Conservation (phyloP, 2,888 invertebrate species). For the Hydrotaea cyrtoneurina region DNA sequence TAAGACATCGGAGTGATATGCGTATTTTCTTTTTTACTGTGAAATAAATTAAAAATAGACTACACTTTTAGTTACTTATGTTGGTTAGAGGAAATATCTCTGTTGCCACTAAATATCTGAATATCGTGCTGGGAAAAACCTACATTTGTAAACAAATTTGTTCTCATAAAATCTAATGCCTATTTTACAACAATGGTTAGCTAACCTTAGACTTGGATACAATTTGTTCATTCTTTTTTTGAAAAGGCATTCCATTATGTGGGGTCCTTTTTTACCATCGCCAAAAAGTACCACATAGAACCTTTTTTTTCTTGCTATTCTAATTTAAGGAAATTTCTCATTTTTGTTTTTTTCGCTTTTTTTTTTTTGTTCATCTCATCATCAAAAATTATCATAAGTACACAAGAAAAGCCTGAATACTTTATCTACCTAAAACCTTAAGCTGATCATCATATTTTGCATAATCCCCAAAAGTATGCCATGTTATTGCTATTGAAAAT, state of each 20-base stretch:
- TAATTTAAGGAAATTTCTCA: neutral
- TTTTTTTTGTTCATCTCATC: neutral
- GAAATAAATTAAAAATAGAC: too few relatives aligned
- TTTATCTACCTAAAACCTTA: constrained; percentile 37
- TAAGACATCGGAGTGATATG: too few relatives aligned
- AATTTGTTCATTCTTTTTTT: neutral
- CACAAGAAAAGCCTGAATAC: neutral
- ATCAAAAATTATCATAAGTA: constrained; percentile 21
- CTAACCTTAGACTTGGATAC: neutral
- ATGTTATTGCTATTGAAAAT: constrained; percentile 51
- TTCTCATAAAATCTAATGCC: neutral
- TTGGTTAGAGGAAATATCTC: too few relatives aligned
- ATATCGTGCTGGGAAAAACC: too few relatives aligned
- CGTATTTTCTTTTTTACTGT: too few relatives aligned
- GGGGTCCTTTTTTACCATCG: neutral
- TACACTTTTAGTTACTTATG: too few relatives aligned
- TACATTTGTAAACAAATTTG: neutral
- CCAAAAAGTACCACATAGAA: neutral
- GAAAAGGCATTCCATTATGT: neutral
- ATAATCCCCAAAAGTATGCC: constrained; percentile 63
- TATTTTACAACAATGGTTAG: neutral
- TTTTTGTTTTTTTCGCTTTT: neutral
- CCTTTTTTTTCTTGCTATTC: neutral
- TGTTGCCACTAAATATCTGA: too few relatives aligned
- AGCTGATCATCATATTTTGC: constrained; percentile 58